Evolutionary conservation across 1,140 invertebrate species (phyloP).

Genomic region (Aculops lycopersici): DNA sequence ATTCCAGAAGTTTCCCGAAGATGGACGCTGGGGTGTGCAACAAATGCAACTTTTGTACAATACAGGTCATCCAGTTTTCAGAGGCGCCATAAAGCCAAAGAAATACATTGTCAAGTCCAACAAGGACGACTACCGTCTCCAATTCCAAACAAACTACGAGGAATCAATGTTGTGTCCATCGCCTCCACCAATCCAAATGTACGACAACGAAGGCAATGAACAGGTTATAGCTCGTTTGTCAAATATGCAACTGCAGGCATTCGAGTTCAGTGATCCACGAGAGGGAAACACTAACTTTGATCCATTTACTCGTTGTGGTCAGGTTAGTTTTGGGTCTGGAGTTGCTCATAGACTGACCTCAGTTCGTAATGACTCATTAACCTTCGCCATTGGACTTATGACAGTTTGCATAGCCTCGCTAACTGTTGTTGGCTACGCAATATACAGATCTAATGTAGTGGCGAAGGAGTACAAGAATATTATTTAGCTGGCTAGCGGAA

Average conservation of each 20-base stretch:
- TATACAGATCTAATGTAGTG: conserved; percentile 52
- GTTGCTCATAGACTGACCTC: conserved; percentile 10
- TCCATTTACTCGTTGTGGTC: conserved; percentile 10
- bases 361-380: conserved; percentile 37
- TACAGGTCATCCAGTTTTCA: conserved; percentile 11
- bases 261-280: conserved; percentile 26
- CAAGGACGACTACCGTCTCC: conserved; percentile 15
- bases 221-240: conserved; percentile 16
- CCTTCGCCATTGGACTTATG: conserved; percentile 51
- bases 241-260: conserved; percentile 25
- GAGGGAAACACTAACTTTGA: conserved; percentile 21
- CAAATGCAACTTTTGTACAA: conserved; percentile 13
- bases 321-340: conserved; percentile 11
- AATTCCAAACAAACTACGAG: conserved; percentile 49
- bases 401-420: conserved; percentile 38
- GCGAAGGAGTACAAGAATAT: too few species aligned
- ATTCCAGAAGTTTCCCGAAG: conserved; percentile 5
- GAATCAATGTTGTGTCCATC: conserved; percentile 35
- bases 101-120: conserved; percentile 9
- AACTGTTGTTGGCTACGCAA: conserved; percentile 46
- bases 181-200: conserved; percentile 11
- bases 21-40: conserved; percentile 10
- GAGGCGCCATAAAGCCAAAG: conserved; percentile 10
- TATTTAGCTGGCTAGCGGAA: too few species aligned
- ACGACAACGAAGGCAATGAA: conserved; percentile 9